Base-by-base conservation (phyloP, 2,113 vertebrate species). In the Perccottus glenii region DNA sequence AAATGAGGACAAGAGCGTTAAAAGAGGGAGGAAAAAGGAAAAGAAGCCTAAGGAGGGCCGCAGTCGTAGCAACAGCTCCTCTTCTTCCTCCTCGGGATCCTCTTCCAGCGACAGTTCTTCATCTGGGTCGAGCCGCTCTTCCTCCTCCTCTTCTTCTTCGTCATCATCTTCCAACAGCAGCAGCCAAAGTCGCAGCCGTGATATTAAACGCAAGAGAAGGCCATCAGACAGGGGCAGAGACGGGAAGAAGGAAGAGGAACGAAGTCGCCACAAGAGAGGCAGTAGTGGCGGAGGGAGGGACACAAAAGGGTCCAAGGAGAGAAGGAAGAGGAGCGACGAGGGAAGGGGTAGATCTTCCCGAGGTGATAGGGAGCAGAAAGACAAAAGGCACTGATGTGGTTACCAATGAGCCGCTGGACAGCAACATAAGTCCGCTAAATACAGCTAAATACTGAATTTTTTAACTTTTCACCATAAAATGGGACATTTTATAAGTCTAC, bases 281-380 rank as follows among this genome's bases (percentile, higher is more conserved):
- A 80, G 88, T 55, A 91, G 94, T 82, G 95, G 96, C 86, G 85
- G 78, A 63, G 85, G 78, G 52, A 75, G 73, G 67, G 89, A 88
- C 70, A 65, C 93, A 2, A 98, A 96, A 91, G 93, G 91, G 74
- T 93, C 96, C 33, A 97, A 96, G 91, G 95, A 97, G 90, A 96
- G 94, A 86, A 94, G 94, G 65, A 98, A 96, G 88, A 95, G 95
- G 75, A 92, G 92, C 78, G 94, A 95, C 52, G 96, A 98, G 83
- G 96, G 94, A 84, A 93, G 93, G 90, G 90, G 95, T 78, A 78
- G 85, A 71, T 83, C 85, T 0, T 94, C 95, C 50, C 94, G 95
- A 64, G 93, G 91, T 75, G 95, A 98, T 86, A 94, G 95, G 93
- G 97, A 98, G 82, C 96, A 94, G 90, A 98, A 98, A 92, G 96